Percentiles rank a stretch among this genome's conserved stretches.
Evolutionary conservation across 2,113 vertebrate species (phyloP).

Genomic region (Mungos mungo): DNA sequence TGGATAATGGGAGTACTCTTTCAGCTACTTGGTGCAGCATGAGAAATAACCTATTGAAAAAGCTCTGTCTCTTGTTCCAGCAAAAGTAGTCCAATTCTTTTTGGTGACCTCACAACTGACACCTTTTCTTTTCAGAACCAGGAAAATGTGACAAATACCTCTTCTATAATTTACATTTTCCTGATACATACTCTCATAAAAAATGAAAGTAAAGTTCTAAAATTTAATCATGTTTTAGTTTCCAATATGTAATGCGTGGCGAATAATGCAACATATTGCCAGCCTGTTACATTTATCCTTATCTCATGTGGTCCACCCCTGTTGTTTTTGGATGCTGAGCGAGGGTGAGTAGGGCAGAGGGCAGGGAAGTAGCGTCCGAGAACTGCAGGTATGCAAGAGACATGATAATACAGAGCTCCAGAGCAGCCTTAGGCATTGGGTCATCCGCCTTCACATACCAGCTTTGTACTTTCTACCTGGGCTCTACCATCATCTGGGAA

Average conservation of each 20-base stretch:
- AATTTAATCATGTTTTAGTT: background rate
- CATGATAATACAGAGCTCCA: background rate
- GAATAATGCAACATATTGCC: background rate
- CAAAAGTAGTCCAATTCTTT: background rate
- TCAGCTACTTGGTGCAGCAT: accelerated
- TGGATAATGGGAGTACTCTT: background rate
- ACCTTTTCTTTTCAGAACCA: background rate
- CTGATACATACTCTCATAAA: background rate
- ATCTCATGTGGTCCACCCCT: background rate
- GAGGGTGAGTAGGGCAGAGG: background rate
- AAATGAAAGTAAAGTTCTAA: background rate
- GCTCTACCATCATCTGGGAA: background rate
- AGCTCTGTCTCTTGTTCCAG: background rate
- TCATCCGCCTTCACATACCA: background rate
- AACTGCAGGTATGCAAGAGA: background rate
- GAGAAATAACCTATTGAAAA: background rate
- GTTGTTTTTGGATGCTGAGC: no score
- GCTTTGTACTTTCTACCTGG: background rate
- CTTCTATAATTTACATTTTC: conserved; percentile 17
- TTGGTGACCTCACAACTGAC: background rate
- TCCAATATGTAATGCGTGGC: background rate
- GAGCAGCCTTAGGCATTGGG: background rate
- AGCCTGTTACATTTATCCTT: background rate
- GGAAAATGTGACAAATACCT: background rate
- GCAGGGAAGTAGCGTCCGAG: background rate